phyloP scores from a whole-genome alignment of 1,140 invertebrate species.

The Bombus waltoni region DNA sequence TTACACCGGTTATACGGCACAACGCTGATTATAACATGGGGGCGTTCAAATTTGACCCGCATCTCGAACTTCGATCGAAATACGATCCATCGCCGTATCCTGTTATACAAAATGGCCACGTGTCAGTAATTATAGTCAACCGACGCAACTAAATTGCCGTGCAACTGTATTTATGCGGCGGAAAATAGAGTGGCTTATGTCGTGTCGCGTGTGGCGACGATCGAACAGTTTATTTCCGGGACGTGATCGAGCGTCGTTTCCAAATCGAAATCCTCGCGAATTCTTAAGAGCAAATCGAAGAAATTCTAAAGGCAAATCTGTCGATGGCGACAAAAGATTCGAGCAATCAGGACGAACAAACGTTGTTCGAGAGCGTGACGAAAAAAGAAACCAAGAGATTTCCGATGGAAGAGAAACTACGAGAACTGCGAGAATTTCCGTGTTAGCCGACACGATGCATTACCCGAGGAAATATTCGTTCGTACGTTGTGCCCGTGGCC shows the following conservation, averaged over 20 bases:
- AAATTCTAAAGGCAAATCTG: background rate
- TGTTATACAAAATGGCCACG: constrained; percentile 13
- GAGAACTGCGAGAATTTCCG: constrained; percentile 2
- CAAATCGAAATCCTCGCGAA: background rate
- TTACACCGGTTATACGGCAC: constrained; percentile 18
- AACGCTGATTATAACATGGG: constrained; percentile 29
- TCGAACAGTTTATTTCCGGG: background rate
- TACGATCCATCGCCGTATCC: constrained; percentile 2
- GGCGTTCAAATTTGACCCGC: constrained; percentile 47
- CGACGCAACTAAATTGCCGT: constrained; percentile 10
- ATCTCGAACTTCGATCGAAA: constrained; percentile 36
- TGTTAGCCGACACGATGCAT: constrained; percentile 22
- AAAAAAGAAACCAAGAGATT: background rate
- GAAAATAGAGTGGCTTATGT: background rate
- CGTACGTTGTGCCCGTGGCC: background rate
- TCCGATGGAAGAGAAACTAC: background rate
- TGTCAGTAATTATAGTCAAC: constrained; percentile 25
- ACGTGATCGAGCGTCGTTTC: background rate
- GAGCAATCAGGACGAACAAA: background rate
- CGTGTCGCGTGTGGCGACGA: background rate
- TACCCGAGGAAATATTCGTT: constrained; percentile 32
- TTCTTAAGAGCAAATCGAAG: background rate
- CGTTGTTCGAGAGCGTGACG: background rate
- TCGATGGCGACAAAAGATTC: background rate
- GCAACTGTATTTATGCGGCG: constrained; percentile 16